These are phyloP conservation scores for Chymomyza costata DNA, from an alignment of 1,140 invertebrate genomes.

Conservation along the genomic window DNA sequence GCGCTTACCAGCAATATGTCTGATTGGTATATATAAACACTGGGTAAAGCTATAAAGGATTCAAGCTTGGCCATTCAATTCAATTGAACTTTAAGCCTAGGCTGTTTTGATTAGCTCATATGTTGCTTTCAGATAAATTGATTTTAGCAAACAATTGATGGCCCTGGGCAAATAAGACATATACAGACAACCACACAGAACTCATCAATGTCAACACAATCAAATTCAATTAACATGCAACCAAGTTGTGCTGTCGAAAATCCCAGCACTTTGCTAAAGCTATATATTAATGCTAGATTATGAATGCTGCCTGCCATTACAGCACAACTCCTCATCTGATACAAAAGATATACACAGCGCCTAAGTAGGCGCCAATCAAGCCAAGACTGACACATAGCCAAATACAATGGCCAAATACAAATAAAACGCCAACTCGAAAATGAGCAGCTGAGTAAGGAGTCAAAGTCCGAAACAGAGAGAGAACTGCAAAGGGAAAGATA, in stretches of 20 bases:
- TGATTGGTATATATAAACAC: no score
- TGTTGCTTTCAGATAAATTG: conserved; percentile 53
- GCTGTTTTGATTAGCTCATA: conserved; percentile 48
- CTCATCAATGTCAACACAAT: conserved; percentile 8
- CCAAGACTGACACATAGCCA: conserved; percentile 30
- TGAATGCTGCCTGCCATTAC: conserved; percentile 21
- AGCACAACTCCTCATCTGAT: no score
- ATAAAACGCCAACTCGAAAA: conserved; percentile 45
- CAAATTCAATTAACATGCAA: conserved; percentile 42
- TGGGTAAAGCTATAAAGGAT: conserved; percentile 36
- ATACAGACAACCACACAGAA: no score
- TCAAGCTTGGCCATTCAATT: conserved; percentile 3
- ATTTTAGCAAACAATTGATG: conserved; percentile 33
- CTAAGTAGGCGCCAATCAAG: conserved; percentile 31
- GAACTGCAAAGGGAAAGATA: conserved; percentile 10
- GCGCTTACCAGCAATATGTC: conserved; percentile 1
- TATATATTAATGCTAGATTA: conserved; percentile 46
- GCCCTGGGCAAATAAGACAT: no score
- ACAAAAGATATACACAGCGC: no score
- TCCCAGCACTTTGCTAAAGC: conserved; percentile 27
- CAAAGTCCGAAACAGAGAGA: no score
- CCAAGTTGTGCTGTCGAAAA: no score
- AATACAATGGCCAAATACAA: conserved; percentile 35
- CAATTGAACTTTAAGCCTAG: background rate
- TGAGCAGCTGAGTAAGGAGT: no score